phyloP scores from a whole-genome alignment of 1,140 invertebrate genomes.

The Papilio glaucus region DNA sequence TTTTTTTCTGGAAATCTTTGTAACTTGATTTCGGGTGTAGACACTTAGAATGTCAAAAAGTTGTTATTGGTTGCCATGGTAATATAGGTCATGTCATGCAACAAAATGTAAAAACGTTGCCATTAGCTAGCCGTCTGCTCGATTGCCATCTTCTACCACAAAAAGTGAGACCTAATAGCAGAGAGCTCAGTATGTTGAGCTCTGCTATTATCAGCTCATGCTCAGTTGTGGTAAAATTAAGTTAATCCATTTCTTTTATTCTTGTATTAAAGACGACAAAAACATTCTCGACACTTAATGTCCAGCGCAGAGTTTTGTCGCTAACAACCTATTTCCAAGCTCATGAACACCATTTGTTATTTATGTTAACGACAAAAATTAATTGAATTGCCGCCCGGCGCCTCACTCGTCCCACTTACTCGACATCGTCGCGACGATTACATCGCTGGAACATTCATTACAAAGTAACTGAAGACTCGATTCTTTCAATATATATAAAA shows the following conservation, averaged over 20 bases:
- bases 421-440: neutral
- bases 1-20: too few species aligned
- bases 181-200: too few species aligned
- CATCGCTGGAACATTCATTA: conserved; percentile 5
- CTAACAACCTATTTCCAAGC: conserved; percentile 23
- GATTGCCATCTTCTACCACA: too few species aligned
- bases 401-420: conserved; percentile 6
- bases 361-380: conserved; percentile 38
- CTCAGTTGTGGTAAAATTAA: too few species aligned
- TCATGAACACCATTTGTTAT: conserved; percentile 32
- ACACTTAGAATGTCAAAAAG: too few species aligned
- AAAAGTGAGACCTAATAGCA: too few species aligned
- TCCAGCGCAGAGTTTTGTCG: conserved; percentile 2
- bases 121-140: too few species aligned
- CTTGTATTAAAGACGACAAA: conserved; percentile 1
- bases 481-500: neutral
- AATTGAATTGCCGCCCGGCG: conserved; percentile 28
- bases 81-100: too few species aligned
- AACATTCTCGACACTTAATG: conserved; percentile 25
- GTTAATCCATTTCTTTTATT: neutral
- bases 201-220: too few species aligned
- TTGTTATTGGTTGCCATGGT: too few species aligned
- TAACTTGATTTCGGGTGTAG: too few species aligned
- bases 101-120: too few species aligned
- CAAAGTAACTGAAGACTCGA: neutral